Percentiles rank a stretch among this genome's conserved stretches.
These are phyloP conservation scores for Acrocephalus arundinaceus DNA, from an alignment of 2,113 vertebrate species.

Conservation along the genomic window DNA sequence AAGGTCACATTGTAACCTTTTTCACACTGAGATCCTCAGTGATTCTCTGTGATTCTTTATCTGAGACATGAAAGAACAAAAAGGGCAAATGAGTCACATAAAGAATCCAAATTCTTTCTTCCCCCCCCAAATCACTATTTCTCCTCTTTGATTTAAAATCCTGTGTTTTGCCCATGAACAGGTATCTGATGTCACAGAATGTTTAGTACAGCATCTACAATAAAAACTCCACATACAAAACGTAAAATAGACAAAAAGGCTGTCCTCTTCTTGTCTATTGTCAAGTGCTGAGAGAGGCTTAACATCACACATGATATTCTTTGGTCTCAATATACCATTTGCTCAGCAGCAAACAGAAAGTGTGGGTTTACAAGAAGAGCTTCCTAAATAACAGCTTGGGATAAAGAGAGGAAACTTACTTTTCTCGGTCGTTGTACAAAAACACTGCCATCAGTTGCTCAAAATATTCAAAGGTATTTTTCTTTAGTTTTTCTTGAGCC, in stretches of 20 bases:
- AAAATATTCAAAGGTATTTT: conserved; percentile 82
- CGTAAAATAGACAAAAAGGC: neutral
- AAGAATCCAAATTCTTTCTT: neutral
- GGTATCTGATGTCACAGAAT: neutral
- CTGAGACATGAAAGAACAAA: neutral
- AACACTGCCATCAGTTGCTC: conserved; percentile 72
- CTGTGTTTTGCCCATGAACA: neutral
- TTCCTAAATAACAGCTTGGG: neutral
- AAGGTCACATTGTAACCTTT: neutral
- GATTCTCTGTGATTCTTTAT: neutral
- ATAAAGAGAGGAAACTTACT: conserved; percentile 72
- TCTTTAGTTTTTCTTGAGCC: conserved; percentile 84
- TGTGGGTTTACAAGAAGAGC: neutral
- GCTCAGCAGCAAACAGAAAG: neutral
- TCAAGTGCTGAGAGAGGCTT: neutral
- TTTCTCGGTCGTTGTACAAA: conserved; percentile 75
- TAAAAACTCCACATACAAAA: neutral
- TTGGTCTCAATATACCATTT: neutral
- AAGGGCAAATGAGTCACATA: neutral
- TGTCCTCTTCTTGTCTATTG: neutral
- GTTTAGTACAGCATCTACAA: neutral
- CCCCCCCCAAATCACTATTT: neutral
- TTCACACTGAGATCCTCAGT: neutral
- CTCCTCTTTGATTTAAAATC: neutral
- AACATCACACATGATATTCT: neutral